These are phyloP conservation scores for Dichetophora obliterata DNA, from an alignment of 2,888 invertebrate species.

Conservation along the genomic window DNA sequence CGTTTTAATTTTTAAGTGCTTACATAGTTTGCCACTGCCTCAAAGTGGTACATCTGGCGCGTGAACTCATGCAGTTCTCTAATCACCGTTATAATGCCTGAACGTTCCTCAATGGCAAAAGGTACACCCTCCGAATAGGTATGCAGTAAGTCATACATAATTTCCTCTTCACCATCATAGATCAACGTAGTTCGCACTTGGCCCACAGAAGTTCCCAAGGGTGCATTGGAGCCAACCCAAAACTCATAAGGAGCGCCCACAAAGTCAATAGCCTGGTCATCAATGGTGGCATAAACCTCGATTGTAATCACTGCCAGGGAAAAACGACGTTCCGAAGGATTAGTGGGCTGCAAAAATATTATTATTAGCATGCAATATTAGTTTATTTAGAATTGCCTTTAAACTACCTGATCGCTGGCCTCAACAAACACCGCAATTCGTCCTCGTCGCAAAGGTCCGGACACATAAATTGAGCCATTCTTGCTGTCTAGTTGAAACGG, in stretches of 20 bases:
- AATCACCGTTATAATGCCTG: conserved; percentile 89
- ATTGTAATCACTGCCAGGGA: conserved; percentile 88
- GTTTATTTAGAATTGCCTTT: background rate
- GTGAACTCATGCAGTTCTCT: conserved; percentile 80
- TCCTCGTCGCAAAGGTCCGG: conserved; percentile 77
- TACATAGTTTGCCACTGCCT: conserved; percentile 79
- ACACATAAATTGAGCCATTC: conserved; percentile 78
- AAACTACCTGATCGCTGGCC: conserved; percentile 77
- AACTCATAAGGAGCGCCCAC: conserved; percentile 89
- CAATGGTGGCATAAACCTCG: conserved; percentile 74
- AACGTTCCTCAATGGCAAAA: conserved; percentile 89
- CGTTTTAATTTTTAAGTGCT: conserved; percentile 48
- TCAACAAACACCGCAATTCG: conserved; percentile 86
- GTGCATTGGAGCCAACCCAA: conserved; percentile 90
- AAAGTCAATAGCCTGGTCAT: conserved; percentile 78
- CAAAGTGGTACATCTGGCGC: conserved; percentile 81
- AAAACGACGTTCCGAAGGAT: conserved; percentile 85
- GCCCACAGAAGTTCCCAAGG: conserved; percentile 87
- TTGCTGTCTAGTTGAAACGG: conserved; percentile 81
- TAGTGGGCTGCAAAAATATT: conserved; percentile 73
- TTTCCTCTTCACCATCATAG: conserved; percentile 75
- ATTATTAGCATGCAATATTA: too few species aligned
- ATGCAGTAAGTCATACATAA: conserved; percentile 84
- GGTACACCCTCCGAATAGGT: conserved; percentile 93
- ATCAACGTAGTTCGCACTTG: conserved; percentile 84